Conservation (phyloP, 2,888 invertebrate species). For the Cataglyphis altisquamis region DNA sequence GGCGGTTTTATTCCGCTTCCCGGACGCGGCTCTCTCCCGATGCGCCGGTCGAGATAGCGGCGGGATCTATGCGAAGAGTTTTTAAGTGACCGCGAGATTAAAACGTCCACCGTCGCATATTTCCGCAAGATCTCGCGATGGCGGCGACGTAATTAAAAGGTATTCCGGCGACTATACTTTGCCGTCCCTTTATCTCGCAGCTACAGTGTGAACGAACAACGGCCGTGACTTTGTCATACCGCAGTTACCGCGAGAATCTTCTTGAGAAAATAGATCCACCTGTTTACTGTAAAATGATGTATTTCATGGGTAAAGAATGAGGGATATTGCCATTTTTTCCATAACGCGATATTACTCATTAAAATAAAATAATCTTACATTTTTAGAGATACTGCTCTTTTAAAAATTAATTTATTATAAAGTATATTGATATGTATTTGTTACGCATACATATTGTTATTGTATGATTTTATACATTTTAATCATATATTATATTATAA, state of each 20-base stretch:
- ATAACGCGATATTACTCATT: not conserved
- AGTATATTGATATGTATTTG: not conserved
- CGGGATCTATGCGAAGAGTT: conserved; percentile 83
- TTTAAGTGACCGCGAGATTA: conserved; percentile 85
- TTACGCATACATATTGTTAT: not conserved
- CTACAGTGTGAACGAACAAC: conserved; percentile 48
- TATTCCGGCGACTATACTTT: conserved; percentile 52
- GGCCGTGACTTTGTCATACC: conserved; percentile 50
- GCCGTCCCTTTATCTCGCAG: conserved; percentile 52
- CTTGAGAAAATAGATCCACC: conserved; percentile 52
- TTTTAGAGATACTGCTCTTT: not conserved
- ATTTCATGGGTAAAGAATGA: conserved; percentile 1
- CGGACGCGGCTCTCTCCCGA: conserved; percentile 73
- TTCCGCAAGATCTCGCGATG: conserved; percentile 70
- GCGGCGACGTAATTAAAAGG: conserved; percentile 66
- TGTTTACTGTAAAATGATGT: conserved; percentile 44
- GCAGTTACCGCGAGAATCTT: conserved; percentile 48
- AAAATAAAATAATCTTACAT: conserved; percentile 24
- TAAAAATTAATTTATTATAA: not conserved
- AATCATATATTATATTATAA: not conserved
- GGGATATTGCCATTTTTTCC: not conserved
- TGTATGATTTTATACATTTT: not conserved
- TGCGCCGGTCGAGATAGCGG: conserved; percentile 79
- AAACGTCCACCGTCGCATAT: conserved; percentile 81
- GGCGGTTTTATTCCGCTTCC: conserved; percentile 82